These are phyloP conservation scores for Vultur gryphus DNA, from an alignment of 2,797 vertebrate genomes.

Conservation along the genomic window DNA sequence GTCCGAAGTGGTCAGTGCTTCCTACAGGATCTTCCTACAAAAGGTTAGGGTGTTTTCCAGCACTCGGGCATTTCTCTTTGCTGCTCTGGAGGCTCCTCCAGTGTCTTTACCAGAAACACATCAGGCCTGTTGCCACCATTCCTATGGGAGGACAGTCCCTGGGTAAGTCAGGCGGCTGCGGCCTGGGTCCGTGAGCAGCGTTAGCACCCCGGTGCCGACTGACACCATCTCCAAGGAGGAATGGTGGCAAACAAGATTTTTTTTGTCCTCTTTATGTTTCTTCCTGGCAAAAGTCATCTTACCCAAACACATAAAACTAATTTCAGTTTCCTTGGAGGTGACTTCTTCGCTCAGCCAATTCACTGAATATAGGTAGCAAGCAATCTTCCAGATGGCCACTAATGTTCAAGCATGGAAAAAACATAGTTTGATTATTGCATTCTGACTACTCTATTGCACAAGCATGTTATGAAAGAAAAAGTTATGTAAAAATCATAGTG, in stretches of 20 bases:
- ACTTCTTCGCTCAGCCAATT: not conserved
- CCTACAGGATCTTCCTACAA: not conserved
- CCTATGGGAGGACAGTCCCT: not conserved
- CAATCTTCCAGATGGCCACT: not conserved
- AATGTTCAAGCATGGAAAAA: not conserved
- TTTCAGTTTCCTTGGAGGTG: not conserved
- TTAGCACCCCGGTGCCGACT: not conserved
- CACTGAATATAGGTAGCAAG: not conserved
- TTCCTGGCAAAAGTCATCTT: not conserved
- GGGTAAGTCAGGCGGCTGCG: accelerated
- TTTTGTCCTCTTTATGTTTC: not conserved
- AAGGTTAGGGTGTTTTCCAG: not conserved
- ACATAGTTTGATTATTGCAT: not conserved
- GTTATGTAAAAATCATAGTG: not conserved
- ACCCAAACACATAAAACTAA: not conserved
- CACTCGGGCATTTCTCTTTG: not conserved
- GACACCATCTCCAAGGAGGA: not conserved
- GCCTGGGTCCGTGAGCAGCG: accelerated
- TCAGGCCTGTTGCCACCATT: not conserved
- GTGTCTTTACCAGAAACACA: not conserved
- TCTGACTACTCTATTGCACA: not conserved
- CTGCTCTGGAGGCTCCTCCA: not conserved
- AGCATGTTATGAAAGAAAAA: not conserved
- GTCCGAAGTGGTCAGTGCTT: not conserved
- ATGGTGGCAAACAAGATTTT: not conserved